A percentile compares a stretch with the other conserved stretches of the same genome.
Conservation (phyloP, 2,113 vertebrate species). For the cattle (Bos taurus) region DNA sequence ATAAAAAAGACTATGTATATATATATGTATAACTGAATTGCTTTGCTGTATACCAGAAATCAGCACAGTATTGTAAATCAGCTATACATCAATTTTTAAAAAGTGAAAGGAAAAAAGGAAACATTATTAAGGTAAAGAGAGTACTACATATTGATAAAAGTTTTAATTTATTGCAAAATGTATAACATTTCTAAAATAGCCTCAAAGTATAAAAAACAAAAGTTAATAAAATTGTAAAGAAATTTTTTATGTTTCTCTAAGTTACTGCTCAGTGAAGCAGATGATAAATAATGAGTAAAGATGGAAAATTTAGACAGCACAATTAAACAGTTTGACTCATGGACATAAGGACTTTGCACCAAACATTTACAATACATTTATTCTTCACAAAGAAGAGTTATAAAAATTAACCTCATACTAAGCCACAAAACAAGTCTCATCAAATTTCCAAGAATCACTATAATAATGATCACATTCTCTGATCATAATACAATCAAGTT, state of each 20-base stretch:
- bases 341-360: neutral
- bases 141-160: neutral
- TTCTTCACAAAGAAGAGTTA: neutral
- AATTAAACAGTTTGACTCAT: neutral
- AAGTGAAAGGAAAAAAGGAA: neutral
- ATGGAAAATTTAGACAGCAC: neutral
- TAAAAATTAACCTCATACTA: conserved; percentile 36
- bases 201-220: conserved; percentile 29
- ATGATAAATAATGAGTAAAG: neutral
- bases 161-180: neutral
- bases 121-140: neutral
- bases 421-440: conserved; percentile 22
- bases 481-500: conserved; percentile 48
- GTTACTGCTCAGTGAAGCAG: neutral
- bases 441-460: conserved; percentile 44
- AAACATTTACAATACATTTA: neutral
- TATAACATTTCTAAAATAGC: conserved; percentile 14
- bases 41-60: neutral
- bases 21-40: neutral
- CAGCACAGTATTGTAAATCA: neutral
- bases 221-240: neutral
- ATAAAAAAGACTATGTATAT: neutral
- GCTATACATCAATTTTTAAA: neutral
- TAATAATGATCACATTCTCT: conserved; percentile 36
- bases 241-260: neutral